Percentiles rank a stretch among this genome's conserved stretches.
Conservation (phyloP, 2,113 vertebrate genomes). For the Phyllostomus hastatus region DNA sequence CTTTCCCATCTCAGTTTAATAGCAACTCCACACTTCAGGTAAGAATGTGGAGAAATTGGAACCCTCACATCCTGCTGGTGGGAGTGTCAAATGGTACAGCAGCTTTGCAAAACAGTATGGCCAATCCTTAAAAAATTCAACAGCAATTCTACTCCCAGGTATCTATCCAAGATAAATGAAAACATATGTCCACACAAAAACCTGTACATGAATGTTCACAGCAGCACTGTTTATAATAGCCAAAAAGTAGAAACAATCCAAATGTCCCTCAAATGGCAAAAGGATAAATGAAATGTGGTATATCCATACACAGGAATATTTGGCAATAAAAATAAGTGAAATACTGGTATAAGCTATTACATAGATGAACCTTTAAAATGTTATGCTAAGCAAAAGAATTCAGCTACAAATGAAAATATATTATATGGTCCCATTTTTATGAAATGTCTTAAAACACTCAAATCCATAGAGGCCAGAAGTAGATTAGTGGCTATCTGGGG, state of each 20-base stretch:
- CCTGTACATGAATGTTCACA: neutral
- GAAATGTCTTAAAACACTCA: neutral
- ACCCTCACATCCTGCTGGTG: neutral
- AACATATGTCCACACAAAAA: neutral
- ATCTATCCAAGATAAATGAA: neutral
- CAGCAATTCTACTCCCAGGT: neutral
- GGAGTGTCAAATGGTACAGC: neutral
- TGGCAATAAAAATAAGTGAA: neutral
- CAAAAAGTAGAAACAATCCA: neutral
- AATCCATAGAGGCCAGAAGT: neutral
- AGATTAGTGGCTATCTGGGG: neutral
- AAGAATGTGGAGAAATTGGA: neutral
- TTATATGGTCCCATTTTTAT: neutral
- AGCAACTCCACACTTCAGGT: neutral
- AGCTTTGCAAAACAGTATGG: neutral
- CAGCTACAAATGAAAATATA: neutral
- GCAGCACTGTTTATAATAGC: neutral
- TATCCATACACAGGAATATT: neutral
- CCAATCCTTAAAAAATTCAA: neutral
- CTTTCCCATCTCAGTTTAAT: neutral
- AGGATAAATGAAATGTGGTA: neutral
- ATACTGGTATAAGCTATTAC: neutral
- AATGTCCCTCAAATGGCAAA: neutral
- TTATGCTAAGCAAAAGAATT: neutral
- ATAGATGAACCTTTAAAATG: neutral